These are phyloP conservation scores for Ailurus styani DNA, from an alignment of 2,113 vertebrate species.

Conservation along the genomic window DNA sequence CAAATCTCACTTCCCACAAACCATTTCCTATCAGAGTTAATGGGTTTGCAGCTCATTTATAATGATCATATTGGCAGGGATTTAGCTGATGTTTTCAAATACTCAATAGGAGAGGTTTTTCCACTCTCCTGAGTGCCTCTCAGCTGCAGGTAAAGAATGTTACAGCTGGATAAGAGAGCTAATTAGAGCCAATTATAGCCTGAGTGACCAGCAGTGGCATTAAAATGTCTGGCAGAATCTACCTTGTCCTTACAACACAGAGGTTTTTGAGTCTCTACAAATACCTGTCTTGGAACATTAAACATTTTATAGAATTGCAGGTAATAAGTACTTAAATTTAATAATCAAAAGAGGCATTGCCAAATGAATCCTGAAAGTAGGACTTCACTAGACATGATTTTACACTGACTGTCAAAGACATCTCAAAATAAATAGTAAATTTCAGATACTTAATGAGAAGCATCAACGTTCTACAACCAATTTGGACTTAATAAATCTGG, in stretches of 20 bases:
- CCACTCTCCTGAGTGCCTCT: conserved; percentile 28
- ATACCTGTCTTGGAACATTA: conserved; percentile 54
- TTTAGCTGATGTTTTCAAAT: conserved; percentile 66
- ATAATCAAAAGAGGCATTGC: conserved; percentile 31
- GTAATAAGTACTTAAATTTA: conserved; percentile 46
- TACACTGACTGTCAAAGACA: not conserved
- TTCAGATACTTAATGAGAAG: conserved; percentile 1
- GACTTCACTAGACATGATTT: not conserved
- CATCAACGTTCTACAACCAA: not conserved
- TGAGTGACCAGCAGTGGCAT: conserved; percentile 41
- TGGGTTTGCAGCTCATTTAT: conserved; percentile 59
- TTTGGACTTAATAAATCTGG: not conserved
- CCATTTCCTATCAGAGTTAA: conserved; percentile 58
- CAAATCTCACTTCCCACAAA: conserved; percentile 42
- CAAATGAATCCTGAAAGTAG: conserved; percentile 31
- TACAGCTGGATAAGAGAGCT: conserved; percentile 46
- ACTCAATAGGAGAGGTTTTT: conserved; percentile 44
- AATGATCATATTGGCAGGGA: conserved; percentile 57
- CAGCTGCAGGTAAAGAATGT: conserved; percentile 55
- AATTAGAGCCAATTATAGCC: conserved; percentile 64
- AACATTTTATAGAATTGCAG: conserved; percentile 44
- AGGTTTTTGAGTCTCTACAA: conserved; percentile 44
- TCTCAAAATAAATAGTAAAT: conserved; percentile 23
- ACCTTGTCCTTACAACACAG: conserved; percentile 28
- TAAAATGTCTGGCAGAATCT: conserved; percentile 54